Evolutionary conservation across 2,888 invertebrate genomes (phyloP).

Genomic region (Pyralis farinalis): DNA sequence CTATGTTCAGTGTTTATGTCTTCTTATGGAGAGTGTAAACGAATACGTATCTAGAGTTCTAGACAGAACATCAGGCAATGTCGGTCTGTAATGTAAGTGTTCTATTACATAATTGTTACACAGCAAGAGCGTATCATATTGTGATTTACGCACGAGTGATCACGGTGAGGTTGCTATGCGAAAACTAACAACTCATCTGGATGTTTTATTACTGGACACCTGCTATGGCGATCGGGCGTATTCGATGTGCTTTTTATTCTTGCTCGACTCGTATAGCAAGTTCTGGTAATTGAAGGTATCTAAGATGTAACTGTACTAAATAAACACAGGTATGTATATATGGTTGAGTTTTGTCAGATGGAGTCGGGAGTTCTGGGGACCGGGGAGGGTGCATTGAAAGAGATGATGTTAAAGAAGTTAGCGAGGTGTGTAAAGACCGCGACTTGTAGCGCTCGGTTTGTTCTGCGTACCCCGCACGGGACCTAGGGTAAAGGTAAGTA

Average conservation of each 20-base stretch:
- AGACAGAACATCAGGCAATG: constrained; percentile 28
- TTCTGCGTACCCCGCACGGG: no score
- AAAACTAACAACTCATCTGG: background rate
- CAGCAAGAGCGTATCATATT: constrained; percentile 36
- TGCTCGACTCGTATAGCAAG: background rate
- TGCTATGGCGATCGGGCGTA: background rate
- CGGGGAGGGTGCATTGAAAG: no score
- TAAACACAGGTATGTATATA: no score
- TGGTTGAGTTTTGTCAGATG: no score
- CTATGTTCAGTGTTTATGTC: background rate
- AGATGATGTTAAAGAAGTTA: no score
- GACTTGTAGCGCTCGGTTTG: no score
- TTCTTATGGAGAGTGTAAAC: constrained; percentile 31
- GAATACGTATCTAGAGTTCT: constrained; percentile 43
- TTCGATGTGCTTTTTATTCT: background rate
- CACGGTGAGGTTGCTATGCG: constrained; percentile 22
- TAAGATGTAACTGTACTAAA: no score
- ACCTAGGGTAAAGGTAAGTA: no score
- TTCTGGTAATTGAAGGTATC: background rate
- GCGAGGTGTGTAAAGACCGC: no score
- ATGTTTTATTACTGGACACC: background rate
- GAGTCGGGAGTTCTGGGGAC: no score
- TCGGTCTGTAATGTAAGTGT: constrained; percentile 15
- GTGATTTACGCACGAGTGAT: constrained; percentile 51
- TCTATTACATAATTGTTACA: constrained; percentile 34